Percentiles rank a stretch among this genome's conserved stretches.
Conservation (phyloP, 2,113 vertebrate genomes). For the Alces alces region DNA sequence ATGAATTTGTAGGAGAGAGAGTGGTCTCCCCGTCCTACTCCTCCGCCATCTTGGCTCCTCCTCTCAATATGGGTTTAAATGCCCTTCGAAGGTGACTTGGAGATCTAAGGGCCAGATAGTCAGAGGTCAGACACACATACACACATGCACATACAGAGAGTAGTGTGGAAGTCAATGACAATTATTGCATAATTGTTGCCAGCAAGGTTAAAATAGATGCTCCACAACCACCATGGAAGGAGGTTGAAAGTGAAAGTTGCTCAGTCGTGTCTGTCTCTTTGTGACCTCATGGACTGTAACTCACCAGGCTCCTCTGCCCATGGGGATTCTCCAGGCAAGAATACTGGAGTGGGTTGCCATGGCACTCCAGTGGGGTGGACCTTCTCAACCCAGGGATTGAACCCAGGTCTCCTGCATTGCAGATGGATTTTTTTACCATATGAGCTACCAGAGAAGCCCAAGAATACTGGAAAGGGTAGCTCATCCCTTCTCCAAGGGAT, state of each 20-base stretch:
- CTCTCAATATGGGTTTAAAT: neutral
- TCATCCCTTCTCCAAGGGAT: neutral
- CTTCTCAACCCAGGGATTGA: neutral
- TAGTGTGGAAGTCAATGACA: fast-evolving
- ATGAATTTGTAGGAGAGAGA: too few species aligned
- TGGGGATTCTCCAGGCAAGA: neutral
- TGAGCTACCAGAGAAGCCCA: neutral
- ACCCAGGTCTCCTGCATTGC: neutral
- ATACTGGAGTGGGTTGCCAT: neutral
- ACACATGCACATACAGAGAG: neutral
- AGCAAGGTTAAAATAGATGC: neutral
- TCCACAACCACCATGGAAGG: slow-evolving; percentile 53
- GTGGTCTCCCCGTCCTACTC: too few species aligned
- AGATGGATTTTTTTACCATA: neutral
- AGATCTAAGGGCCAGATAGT: neutral
- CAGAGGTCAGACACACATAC: neutral
- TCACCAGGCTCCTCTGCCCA: neutral
- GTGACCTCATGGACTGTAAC: neutral
- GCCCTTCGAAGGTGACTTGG: neutral
- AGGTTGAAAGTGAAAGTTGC: slow-evolving; percentile 64
- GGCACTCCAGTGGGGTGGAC: neutral
- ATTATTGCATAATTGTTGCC: slow-evolving; percentile 1
- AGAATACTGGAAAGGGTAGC: neutral
- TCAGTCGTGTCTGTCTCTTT: neutral
- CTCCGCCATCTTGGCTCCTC: too few species aligned